phyloP scores from a whole-genome alignment of 2,113 vertebrate genomes.

The Pachyramphus minor region DNA sequence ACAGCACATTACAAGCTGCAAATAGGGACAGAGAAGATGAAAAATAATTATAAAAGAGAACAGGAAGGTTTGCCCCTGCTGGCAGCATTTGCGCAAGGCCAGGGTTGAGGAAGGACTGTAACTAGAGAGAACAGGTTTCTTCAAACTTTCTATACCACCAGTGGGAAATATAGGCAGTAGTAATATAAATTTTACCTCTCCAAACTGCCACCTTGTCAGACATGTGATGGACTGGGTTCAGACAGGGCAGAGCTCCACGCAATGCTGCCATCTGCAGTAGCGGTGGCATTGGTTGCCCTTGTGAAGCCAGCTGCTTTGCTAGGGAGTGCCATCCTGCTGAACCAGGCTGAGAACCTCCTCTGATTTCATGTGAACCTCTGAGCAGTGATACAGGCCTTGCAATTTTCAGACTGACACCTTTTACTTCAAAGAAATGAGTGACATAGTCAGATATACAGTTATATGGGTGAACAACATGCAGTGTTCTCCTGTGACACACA shows the following conservation, averaged over 20 bases:
- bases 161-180: background rate
- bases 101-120: background rate
- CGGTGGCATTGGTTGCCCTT: too few relatives aligned
- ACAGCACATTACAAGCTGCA: background rate
- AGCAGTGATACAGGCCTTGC: background rate
- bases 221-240: rapidly evolving
- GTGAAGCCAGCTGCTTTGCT: background rate
- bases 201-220: background rate
- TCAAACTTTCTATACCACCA: rapidly evolving
- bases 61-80: background rate
- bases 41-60: background rate
- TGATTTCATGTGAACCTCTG: background rate
- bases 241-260: rapidly evolving
- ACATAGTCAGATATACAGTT: too few relatives aligned
- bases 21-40: background rate
- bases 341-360: rapidly evolving
- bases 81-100: background rate
- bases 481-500: background rate
- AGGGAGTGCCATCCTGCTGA: rapidly evolving
- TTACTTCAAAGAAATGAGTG: background rate
- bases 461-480: background rate
- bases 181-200: background rate
- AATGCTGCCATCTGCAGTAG: background rate
- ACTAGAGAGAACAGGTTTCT: background rate
- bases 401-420: background rate